Percentiles rank a stretch among this genome's conserved stretches.
phyloP scores from a whole-genome alignment of 2,797 vertebrate genomes.

The Falco peregrinus region DNA sequence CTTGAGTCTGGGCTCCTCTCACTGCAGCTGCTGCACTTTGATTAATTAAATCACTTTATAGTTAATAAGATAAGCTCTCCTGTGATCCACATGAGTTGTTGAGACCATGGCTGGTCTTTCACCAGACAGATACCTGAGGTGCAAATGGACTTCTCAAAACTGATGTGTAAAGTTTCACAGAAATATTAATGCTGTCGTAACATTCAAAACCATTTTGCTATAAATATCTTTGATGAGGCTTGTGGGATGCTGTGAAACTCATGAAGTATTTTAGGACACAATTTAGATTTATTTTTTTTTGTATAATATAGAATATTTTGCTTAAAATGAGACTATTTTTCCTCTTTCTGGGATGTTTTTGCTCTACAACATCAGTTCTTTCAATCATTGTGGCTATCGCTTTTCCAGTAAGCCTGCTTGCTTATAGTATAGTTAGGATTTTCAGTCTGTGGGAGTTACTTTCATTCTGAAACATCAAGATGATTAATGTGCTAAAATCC shows the following conservation, averaged over 20 bases:
- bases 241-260: neutral
- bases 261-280: neutral
- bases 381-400: neutral
- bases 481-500: neutral
- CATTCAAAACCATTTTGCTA: neutral
- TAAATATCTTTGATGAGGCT: neutral
- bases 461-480: constrained; percentile 14
- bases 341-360: neutral
- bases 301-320: neutral
- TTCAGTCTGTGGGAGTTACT: neutral
- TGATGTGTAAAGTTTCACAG: neutral
- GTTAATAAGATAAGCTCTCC: neutral
- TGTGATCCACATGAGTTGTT: neutral
- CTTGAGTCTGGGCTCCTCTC: neutral
- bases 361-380: neutral
- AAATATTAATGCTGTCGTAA: neutral
- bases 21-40: neutral
- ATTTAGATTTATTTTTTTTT: accelerated
- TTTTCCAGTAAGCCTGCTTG: neutral
- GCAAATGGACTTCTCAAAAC: neutral
- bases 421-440: neutral
- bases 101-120: neutral
- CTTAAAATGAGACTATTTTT: neutral
- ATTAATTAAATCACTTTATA: neutral
- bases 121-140: neutral